Evolutionary conservation across 2,888 invertebrate species (phyloP), one percentile per base, ranked within the genome.

Genomic region (Trissoscelio sp.): DNA sequence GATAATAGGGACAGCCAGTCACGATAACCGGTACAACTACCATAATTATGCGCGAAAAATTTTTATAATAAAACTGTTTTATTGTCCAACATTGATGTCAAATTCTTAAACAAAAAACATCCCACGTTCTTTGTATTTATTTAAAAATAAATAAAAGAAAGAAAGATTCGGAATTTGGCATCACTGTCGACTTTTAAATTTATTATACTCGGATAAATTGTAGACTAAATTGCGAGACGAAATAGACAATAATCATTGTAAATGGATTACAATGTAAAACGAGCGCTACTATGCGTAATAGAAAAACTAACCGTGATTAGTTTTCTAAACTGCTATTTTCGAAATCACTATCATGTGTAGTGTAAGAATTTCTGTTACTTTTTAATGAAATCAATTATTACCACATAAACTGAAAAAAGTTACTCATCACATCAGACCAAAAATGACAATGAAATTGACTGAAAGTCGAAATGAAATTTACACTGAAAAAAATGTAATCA

Each of bases 231-330:
- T 44, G 24, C 57, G 37, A 55, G 20, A 55, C 44, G 20, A 55
- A 66, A 58, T 74, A 74, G 74, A 74, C 74, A 74, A 74, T 74
- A 74, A 74, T 34, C 48, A 46, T 48, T 74, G 74, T 66, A 66
- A 58, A 66, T 55, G 9, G 34, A 51, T 12, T 60, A 9, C 70
- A 58, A 48, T 46, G 34, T 58, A 37, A 64, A 48, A 64, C 34
- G 0, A 24, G 24, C 42, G 42, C 22, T 22, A 2, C 12, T n/a
- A 46, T 12, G 58, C 58, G 28, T 46, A 22, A 46, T 46, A 34
- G 57, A 37, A 44, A 34, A 57, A 70, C 22, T 18, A 39, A 69
- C 18, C 4, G 70, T 53, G 37, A 31, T 31, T 53, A 73, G 70
- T 73, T 73, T 73, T 73, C 12, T 51, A 73, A 60, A 72, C 60